Conservation (phyloP, 2,888 invertebrate genomes). For the Aphelenchoides bicaudatus region DNA sequence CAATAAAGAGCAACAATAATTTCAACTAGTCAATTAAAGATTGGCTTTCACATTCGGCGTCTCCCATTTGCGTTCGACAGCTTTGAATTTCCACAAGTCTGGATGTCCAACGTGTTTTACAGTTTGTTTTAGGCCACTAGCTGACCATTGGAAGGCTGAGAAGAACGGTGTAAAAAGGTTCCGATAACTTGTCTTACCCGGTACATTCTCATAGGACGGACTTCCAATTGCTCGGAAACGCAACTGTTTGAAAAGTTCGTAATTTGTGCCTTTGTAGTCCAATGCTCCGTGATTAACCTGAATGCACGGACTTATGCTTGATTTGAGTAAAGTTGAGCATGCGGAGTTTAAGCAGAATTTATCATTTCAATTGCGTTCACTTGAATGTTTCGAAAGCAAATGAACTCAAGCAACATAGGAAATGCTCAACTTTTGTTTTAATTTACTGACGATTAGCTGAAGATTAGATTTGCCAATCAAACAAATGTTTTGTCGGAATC, state of each 20-base stretch:
- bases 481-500: too few species aligned
- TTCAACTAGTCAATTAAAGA: not conserved
- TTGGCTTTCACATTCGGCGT: constrained; percentile 33
- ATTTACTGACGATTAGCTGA: too few species aligned
- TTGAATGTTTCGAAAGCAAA: too few species aligned
- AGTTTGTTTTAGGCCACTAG: not conserved
- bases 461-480: too few species aligned
- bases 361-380: constrained; percentile 58
- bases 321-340: too few species aligned
- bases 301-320: too few species aligned
- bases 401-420: too few species aligned
- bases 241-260: constrained; percentile 59
- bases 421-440: too few species aligned
- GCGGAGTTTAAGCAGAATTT: too few species aligned
- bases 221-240: constrained; percentile 68
- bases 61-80: constrained; percentile 62
- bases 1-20: too few species aligned
- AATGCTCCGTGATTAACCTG: constrained; percentile 72
- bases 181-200: too few species aligned
- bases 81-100: constrained; percentile 72
- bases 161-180: too few species aligned
- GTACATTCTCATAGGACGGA: constrained; percentile 66
- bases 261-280: constrained; percentile 68
- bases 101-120: constrained; percentile 71
- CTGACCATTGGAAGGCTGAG: not conserved